Conservation (phyloP, 2,888 invertebrate species). For the Sepioteuthis lessoniana region DNA sequence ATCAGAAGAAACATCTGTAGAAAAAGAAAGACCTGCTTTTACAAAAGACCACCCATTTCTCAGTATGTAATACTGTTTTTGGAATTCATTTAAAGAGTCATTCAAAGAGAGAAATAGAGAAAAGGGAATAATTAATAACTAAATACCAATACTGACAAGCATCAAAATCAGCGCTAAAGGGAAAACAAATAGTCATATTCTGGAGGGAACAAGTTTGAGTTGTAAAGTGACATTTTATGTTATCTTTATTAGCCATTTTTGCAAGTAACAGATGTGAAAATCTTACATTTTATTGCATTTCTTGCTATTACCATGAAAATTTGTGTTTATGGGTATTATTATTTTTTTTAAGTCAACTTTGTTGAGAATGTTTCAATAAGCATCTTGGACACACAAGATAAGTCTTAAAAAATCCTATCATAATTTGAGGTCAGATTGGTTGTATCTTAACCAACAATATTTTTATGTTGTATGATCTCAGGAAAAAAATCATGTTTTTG, state of each 20-base stretch:
- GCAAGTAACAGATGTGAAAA: constrained; percentile 52
- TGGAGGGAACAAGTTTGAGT: not conserved
- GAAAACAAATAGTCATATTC: not conserved
- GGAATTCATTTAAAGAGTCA: not conserved
- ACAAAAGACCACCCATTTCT: constrained; percentile 14
- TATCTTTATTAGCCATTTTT: constrained; percentile 43
- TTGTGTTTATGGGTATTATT: constrained; percentile 36
- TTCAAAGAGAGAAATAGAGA: too few species aligned
- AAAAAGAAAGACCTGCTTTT: not conserved
- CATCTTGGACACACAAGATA: not conserved
- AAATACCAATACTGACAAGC: not conserved
- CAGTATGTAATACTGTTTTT: not conserved
- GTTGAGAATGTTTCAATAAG: not conserved
- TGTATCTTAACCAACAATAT: too few species aligned
- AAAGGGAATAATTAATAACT: not conserved
- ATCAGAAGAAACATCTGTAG: not conserved
- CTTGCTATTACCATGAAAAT: constrained; percentile 48
- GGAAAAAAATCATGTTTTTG: too few species aligned
- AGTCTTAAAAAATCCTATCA: not conserved
- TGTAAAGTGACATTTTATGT: not conserved
- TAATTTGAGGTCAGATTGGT: too few species aligned
- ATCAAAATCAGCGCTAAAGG: too few species aligned
- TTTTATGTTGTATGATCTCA: too few species aligned
- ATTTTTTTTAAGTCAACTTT: not conserved
- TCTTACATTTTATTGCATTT: constrained; percentile 45